phyloP scores from a whole-genome alignment of 2,888 invertebrate genomes.

The Cheilosia pagana region DNA sequence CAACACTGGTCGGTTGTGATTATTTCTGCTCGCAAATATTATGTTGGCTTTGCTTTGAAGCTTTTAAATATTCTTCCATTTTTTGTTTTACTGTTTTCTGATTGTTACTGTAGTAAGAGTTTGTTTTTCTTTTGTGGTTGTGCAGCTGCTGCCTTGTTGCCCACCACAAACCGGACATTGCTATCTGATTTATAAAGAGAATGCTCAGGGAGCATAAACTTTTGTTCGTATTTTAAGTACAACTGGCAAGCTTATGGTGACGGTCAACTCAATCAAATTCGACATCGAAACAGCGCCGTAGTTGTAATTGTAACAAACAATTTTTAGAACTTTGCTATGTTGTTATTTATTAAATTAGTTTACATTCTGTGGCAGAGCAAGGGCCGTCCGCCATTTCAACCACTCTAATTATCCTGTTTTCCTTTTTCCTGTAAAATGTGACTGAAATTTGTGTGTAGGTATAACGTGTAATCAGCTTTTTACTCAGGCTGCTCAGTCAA shows the following conservation, averaged over 20 bases:
- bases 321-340: too few species aligned
- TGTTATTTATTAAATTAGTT: too few species aligned
- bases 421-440: too few species aligned
- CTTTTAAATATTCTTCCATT: constrained; percentile 18
- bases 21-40: constrained; percentile 28
- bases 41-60: constrained; percentile 29
- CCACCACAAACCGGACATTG: constrained; percentile 44
- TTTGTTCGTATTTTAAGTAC: neutral
- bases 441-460: too few species aligned
- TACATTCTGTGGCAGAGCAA: too few species aligned
- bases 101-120: constrained; percentile 35
- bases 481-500: too few species aligned
- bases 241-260: neutral
- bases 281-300: neutral
- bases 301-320: too few species aligned
- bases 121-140: constrained; percentile 4
- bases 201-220: constrained; percentile 18
- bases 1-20: constrained; percentile 57
- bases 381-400: too few species aligned
- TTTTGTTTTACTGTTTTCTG: constrained; percentile 18
- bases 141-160: constrained; percentile 30
- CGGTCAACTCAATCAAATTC: neutral
- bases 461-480: too few species aligned
- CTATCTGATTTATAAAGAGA: constrained; percentile 43
- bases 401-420: too few species aligned